These are phyloP conservation scores for Pygmarrhopalites habei DNA, from an alignment of 1,140 invertebrate species.

Conservation along the genomic window DNA sequence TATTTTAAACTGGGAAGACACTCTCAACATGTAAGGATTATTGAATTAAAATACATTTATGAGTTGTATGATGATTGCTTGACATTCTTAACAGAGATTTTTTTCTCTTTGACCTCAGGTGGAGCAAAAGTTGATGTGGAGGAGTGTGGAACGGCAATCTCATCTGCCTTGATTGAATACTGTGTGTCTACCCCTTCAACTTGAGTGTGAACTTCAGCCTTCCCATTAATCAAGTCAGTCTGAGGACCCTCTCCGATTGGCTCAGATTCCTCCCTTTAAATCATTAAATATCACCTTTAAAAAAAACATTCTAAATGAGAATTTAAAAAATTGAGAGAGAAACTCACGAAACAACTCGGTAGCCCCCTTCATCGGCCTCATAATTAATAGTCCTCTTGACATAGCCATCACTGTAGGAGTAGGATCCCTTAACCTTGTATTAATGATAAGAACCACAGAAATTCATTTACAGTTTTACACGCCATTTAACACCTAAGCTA, in stretches of 20 bases:
- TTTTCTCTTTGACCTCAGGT: too few relatives aligned
- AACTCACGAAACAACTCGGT: constrained; percentile 50
- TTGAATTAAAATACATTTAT: too few relatives aligned
- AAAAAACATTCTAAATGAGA: too few relatives aligned
- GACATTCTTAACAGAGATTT: too few relatives aligned
- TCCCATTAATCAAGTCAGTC: constrained; percentile 45
- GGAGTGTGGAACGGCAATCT: constrained; percentile 31
- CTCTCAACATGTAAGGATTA: too few relatives aligned
- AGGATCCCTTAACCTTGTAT: constrained; percentile 44
- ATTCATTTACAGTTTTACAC: too few relatives aligned
- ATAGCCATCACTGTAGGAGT: constrained; percentile 54
- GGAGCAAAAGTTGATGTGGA: too few relatives aligned
- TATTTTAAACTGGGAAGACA: too few relatives aligned
- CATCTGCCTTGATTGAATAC: constrained; percentile 44
- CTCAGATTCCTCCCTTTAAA: constrained; percentile 47
- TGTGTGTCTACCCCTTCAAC: constrained; percentile 42
- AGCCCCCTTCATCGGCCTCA: constrained; percentile 53
- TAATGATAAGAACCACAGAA: too few relatives aligned
- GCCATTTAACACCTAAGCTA: too few relatives aligned
- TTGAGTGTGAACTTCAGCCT: constrained; percentile 45
- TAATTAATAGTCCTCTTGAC: constrained; percentile 50
- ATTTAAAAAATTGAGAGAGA: background rate
- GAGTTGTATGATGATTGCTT: too few relatives aligned
- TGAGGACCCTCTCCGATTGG: constrained; percentile 48
- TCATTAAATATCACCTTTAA: too few relatives aligned